Evolutionary conservation across 2,113 vertebrate genomes (phyloP).

Genomic region (Alligator mississippiensis): DNA sequence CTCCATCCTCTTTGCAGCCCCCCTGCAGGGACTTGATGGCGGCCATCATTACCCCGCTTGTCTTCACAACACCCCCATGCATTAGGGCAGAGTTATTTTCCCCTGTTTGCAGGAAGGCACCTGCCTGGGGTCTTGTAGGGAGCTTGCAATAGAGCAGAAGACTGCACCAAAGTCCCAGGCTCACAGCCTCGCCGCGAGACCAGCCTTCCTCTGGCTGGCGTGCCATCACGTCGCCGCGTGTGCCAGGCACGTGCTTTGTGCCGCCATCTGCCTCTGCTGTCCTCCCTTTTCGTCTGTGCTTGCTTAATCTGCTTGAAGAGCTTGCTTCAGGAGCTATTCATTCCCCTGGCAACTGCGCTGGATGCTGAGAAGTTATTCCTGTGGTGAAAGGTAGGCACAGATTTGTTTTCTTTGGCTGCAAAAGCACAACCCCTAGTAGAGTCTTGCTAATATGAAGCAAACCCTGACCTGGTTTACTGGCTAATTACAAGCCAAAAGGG

Average conservation of each 20-base stretch:
- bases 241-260: fast-evolving
- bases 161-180: background rate
- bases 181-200: fast-evolving
- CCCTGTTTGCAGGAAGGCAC: no score
- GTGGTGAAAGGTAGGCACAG: background rate
- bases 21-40: no score
- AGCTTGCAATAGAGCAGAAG: background rate
- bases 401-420: slow-evolving; percentile 43
- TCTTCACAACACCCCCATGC: background rate
- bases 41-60: background rate
- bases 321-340: slow-evolving; percentile 14
- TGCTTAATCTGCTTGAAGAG: slow-evolving; percentile 26
- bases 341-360: slow-evolving; percentile 20
- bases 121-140: background rate
- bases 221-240: fast-evolving
- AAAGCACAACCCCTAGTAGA: background rate
- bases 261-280: background rate
- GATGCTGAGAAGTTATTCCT: slow-evolving; percentile 8
- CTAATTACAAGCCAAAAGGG: slow-evolving; percentile 54
- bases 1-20: no score
- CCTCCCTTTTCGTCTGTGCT: background rate
- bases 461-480: slow-evolving; percentile 35
- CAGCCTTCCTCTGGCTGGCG: background rate
- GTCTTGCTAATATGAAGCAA: background rate
- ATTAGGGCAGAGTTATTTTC: background rate